phyloP scores from a whole-genome alignment of 2,888 invertebrate species.

The Nephrotoma guestfalica region DNA sequence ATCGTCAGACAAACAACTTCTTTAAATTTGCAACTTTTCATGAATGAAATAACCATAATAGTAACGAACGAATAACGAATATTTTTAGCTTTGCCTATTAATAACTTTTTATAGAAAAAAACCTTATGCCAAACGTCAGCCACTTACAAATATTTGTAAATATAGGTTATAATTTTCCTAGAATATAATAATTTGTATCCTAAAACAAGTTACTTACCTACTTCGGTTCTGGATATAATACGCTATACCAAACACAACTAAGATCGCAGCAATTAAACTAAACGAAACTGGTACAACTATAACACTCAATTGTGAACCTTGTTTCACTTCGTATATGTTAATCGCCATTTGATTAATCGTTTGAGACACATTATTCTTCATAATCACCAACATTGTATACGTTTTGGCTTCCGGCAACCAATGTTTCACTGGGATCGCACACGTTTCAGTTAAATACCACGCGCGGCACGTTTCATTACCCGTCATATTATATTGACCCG shows the following conservation, averaged over 20 bases:
- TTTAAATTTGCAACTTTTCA: no score
- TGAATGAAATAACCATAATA: no score
- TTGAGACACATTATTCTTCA: slow-evolving; percentile 62
- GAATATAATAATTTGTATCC: neutral
- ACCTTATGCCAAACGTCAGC: no score
- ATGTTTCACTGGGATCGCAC: slow-evolving; percentile 47
- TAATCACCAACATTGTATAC: slow-evolving; percentile 62
- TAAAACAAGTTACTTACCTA: slow-evolving; percentile 36
- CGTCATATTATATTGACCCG: slow-evolving; percentile 47
- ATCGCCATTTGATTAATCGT: slow-evolving; percentile 55
- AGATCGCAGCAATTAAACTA: slow-evolving; percentile 62
- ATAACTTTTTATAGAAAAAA: no score
- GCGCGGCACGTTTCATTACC: slow-evolving; percentile 58
- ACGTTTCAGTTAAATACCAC: slow-evolving; percentile 32
- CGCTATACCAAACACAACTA: slow-evolving; percentile 76
- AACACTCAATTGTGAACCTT: slow-evolving; percentile 71
- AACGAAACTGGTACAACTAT: slow-evolving; percentile 78
- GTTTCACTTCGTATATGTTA: slow-evolving; percentile 67
- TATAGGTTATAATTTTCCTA: no score
- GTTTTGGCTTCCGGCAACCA: slow-evolving; percentile 55
- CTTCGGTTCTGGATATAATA: slow-evolving; percentile 72
- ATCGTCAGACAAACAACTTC: no score
- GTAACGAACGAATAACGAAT: no score
- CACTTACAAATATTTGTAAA: no score
- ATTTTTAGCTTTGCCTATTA: no score